Conservation (phyloP, 2,797 vertebrate genomes). For the Eulemur mongoz region DNA sequence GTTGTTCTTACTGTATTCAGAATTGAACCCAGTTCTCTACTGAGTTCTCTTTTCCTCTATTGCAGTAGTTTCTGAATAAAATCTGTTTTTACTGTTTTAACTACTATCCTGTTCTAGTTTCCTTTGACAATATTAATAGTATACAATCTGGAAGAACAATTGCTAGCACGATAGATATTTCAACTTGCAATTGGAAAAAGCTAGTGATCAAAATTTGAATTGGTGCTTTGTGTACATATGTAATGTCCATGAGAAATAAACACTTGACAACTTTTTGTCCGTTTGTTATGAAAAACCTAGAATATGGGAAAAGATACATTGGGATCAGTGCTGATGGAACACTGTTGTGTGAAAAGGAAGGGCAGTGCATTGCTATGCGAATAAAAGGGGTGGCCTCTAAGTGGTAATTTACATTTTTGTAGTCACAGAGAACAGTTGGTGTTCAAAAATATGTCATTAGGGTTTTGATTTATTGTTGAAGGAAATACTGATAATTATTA, state of each 20-base stretch:
- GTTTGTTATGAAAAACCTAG: neutral
- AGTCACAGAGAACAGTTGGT: neutral
- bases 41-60: neutral
- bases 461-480: neutral
- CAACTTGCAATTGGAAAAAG: neutral
- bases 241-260: neutral
- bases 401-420: neutral
- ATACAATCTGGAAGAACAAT: neutral
- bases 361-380: neutral
- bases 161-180: neutral
- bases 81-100: neutral
- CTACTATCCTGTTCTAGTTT: neutral
- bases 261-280: neutral
- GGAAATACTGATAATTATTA: slow-evolving; percentile 24
- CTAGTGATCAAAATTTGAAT: neutral
- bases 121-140: neutral
- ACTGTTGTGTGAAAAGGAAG: neutral
- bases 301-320: neutral
- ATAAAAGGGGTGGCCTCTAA: neutral
- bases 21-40: neutral
- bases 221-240: neutral
- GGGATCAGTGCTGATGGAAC: neutral
- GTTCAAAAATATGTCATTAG: neutral
- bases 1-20: neutral
- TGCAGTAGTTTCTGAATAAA: neutral